A percentile compares a stretch with the other conserved stretches of the same genome.
Conservation (phyloP, 2,797 vertebrate species). For the Gambusia yucatana region DNA sequence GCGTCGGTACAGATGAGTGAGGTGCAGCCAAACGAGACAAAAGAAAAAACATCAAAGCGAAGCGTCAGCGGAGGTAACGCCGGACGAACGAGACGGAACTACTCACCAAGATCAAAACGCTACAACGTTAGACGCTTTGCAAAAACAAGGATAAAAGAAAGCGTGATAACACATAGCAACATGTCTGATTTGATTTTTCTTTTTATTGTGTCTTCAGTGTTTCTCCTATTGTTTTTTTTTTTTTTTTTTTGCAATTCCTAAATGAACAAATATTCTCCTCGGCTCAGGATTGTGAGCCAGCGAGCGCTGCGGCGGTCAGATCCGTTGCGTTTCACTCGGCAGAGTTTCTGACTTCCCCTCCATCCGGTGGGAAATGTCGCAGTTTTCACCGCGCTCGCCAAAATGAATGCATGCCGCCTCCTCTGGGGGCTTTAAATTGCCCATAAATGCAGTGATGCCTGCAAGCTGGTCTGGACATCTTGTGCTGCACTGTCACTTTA, state of each 20-base stretch:
- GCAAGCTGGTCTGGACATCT: not conserved
- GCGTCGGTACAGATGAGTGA: not conserved
- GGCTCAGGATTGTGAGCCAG: not conserved
- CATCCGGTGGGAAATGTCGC: not conserved
- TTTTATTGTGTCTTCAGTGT: not conserved
- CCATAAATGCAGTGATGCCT: not conserved
- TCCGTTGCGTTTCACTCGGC: not conserved
- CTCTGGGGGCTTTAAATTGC: not conserved
- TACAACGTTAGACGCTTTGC: not conserved
- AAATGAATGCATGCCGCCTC: not conserved
- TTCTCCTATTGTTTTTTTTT: not conserved
- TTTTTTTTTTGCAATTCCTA: not conserved
- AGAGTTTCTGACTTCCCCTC: not conserved
- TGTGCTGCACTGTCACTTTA: not conserved
- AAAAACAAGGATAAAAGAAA: not conserved
- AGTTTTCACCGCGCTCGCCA: not conserved
- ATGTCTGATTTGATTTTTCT: not conserved
- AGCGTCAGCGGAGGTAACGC: not conserved
- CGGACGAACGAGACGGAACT: not conserved
- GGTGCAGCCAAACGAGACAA: slow-evolving; percentile 12
- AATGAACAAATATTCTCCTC: not conserved
- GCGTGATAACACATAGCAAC: not conserved
- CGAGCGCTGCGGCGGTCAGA: not conserved
- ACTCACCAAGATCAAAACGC: slow-evolving; percentile 27
- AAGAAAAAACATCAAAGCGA: slow-evolving; percentile 13